Evolutionary conservation across 2,888 invertebrate genomes (phyloP).

Genomic region (Emesis furor): DNA sequence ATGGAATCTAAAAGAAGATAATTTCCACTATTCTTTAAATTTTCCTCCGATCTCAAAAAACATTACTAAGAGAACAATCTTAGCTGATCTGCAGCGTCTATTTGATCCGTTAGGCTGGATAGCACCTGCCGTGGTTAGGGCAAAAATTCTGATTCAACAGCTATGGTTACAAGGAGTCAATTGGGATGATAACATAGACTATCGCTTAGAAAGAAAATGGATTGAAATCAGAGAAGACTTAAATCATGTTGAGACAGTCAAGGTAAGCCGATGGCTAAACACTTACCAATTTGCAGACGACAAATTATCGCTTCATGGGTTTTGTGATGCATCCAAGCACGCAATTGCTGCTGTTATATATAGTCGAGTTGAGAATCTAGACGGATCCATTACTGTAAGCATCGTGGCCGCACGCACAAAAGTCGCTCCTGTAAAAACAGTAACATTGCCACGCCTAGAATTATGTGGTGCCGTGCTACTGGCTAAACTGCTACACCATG

Average conservation of each 20-base stretch:
- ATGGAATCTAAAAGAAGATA: not conserved
- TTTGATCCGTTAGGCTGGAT: not conserved
- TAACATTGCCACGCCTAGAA: conserved; percentile 42
- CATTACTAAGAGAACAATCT: not conserved
- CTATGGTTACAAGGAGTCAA: not conserved
- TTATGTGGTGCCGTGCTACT: conserved; percentile 51
- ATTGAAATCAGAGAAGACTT: not conserved
- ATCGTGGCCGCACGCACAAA: conserved; percentile 35
- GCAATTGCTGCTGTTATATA: conserved; percentile 48
- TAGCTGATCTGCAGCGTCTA: not conserved
- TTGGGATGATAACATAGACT: not conserved
- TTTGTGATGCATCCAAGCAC: conserved; percentile 41
- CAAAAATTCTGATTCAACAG: not conserved
- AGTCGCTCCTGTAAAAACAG: conserved; percentile 37
- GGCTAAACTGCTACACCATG: conserved; percentile 40
- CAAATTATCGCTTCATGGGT: not conserved
- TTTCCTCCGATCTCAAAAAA: not conserved
- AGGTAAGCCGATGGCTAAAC: too few relatives aligned
- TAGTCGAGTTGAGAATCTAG: conserved; percentile 29
- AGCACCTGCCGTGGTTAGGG: not conserved
- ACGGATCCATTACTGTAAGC: not conserved
- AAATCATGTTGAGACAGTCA: not conserved
- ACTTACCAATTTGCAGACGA: too few relatives aligned
- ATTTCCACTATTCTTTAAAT: not conserved
- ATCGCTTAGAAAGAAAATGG: not conserved